Base-by-base conservation (phyloP, 2,888 invertebrate genomes). In the Parochlus steinenii region DNA sequence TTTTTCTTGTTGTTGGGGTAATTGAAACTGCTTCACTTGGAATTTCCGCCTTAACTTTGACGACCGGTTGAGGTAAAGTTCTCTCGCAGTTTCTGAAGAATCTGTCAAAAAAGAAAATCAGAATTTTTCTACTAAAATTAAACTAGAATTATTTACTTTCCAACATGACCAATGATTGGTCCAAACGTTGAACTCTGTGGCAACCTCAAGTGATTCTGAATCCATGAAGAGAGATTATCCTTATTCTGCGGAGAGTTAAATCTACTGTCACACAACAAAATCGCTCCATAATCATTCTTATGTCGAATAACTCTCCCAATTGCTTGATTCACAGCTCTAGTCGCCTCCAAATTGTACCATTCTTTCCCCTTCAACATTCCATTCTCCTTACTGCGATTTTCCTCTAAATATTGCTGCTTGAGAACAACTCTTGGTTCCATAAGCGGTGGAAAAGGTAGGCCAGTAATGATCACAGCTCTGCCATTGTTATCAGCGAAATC, bases 271-370 rank as follows among this genome's bases (percentile, higher is more conserved):
- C 92, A 82, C 1, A 99, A 64, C 42, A 98, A 61, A 46, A 99
- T 90, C 7, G 89, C 90, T 8, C 98, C 98, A 58, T 79, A 98
- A 62, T 99, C 98, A 54, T 85, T 65, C 47, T 77, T 74, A 56
- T 98, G 98, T 40, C 98, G 70, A 43, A 99, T 95, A 3, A 98
- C 93, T 51, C 98, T 71, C 6, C 98, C 98, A 45, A 99, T 83
- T 11, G 98, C 95, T 64, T 99, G 98, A 63, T 99, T 99, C 0
- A 98, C 89, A 15, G 97, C 95, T 51, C 95, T 71, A 3, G 83
- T 80, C 6, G 95, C 97, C 64, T 98, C 95, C 43, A 89, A 63
- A 38, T 74, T 72, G 53, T 95, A 95, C 93, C 93, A 93, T 34
- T 79, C 75, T 54, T 79, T 72, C 7, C 87, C 86, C 38, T 69